Conservation (phyloP, 2,113 vertebrate species). For the Trachemys scripta region DNA sequence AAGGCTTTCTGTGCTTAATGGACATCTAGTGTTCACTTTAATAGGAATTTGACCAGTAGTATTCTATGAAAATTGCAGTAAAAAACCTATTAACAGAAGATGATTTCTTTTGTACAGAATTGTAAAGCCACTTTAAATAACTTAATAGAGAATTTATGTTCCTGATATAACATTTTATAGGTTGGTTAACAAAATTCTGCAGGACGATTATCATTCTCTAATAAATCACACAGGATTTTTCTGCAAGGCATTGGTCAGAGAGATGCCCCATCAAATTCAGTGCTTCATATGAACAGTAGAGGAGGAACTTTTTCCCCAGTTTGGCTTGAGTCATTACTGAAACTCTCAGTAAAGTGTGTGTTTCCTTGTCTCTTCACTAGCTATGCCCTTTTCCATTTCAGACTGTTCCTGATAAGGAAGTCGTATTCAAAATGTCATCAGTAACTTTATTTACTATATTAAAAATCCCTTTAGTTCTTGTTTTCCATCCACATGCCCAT, state of each 20-base stretch:
- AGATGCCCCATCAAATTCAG: not conserved
- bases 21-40: constrained; percentile 16
- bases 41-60: not conserved
- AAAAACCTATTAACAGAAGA: constrained; percentile 17
- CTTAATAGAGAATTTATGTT: not conserved
- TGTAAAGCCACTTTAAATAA: not conserved
- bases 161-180: not conserved
- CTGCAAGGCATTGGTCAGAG: not conserved
- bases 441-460: not conserved
- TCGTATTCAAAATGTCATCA: not conserved
- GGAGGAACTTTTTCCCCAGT: accelerated
- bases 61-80: constrained; percentile 17
- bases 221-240: not conserved
- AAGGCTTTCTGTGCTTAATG: constrained; percentile 12
- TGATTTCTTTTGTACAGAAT: not conserved
- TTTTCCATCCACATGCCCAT: not conserved
- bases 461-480: not conserved
- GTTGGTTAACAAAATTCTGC: not conserved
- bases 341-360: not conserved
- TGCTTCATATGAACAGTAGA: not conserved
- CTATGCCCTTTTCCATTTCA: accelerated
- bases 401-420: not conserved
- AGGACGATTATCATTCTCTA: not conserved
- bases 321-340: accelerated
- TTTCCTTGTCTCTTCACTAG: not conserved